These are phyloP conservation scores for Otis tarda DNA, from an alignment of 2,113 vertebrate species.

Conservation along the genomic window DNA sequence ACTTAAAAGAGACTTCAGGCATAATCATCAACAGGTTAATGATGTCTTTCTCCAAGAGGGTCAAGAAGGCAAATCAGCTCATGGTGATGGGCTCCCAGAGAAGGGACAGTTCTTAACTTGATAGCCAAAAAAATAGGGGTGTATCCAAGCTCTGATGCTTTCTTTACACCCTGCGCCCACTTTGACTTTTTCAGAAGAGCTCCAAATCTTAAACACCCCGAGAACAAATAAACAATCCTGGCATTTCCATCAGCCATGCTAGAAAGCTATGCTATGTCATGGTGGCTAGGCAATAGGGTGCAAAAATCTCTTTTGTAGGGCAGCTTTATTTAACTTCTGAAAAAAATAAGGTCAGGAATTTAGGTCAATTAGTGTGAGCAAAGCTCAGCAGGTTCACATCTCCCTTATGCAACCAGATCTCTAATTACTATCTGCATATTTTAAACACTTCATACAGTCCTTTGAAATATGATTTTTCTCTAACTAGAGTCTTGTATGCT, in stretches of 20 bases:
- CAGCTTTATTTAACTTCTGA: slow-evolving; percentile 37
- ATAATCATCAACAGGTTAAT: not conserved
- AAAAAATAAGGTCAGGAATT: slow-evolving; percentile 53
- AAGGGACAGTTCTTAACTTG: not conserved
- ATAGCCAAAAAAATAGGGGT: not conserved
- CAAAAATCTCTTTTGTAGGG: not conserved
- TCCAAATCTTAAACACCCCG: not conserved
- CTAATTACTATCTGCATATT: slow-evolving; percentile 46
- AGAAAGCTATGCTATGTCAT: not conserved
- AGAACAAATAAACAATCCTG: not conserved
- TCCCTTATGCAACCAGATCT: slow-evolving; percentile 26
- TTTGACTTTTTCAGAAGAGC: not conserved
- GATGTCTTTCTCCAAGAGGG: not conserved
- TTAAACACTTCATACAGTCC: slow-evolving; percentile 5
- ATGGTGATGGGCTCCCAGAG: not conserved
- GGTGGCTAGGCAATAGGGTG: not conserved
- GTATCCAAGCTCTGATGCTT: not conserved
- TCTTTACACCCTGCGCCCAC: not conserved
- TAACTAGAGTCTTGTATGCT: not conserved
- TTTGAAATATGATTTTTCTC: not conserved
- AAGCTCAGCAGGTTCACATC: slow-evolving; percentile 41
- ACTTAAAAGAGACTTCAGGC: not conserved
- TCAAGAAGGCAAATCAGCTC: not conserved
- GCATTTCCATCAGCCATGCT: not conserved
- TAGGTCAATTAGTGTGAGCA: slow-evolving; percentile 38